Evolutionary conservation across 2,888 invertebrate species (phyloP), one percentile per base, ranked within the genome.

Genomic region (Scaptomyza flava): DNA sequence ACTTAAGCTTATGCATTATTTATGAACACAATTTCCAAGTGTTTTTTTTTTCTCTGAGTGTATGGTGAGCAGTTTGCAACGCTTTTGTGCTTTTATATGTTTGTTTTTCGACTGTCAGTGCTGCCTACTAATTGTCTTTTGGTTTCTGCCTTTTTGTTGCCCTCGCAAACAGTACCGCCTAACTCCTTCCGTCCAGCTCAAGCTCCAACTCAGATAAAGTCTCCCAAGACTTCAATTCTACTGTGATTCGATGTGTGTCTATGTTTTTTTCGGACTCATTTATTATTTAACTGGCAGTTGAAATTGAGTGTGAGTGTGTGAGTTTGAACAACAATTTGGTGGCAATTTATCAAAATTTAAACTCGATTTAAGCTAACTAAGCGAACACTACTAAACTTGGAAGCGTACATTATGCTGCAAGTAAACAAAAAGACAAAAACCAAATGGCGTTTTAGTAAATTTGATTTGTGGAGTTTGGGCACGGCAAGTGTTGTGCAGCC

Each of bases 341-440:
- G 67, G 85, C 70, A 79, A 83, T 83, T 83, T 79, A 87, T 83
- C 82, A 83, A 83, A 87, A 77, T 85, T 85, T 68, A 77, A 83
- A 85, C 74, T 69, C 77, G 80, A 77, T 85, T 85, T 82, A 85
- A 87, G 82, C 82, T 73, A 77, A 64, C 78, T 73, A 74, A 77
- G 73, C 73, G 76, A 77, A 73, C 41, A 41, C 41, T 41, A 41
- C 73, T 74, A 77, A 52, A 57, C 73, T 79, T 89, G 86, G 89
- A 90, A 90, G 84, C 89, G 91, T 79, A 89, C 90, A 86, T 76
- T 84, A 76, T 79, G 90, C 78, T 89, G 91, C 90, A 85, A 85
- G 79, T 91, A 90, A 81, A 46, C 45, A 73, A 89, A 86, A 86
- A 87, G 89, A 77, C 84, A 83, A 89, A 89, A 89, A 87, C 82